A percentile compares a stretch with the other conserved stretches of the same genome.
These are phyloP conservation scores for Corythaixoides concolor DNA, from an alignment of 2,113 vertebrate species.

Conservation along the genomic window DNA sequence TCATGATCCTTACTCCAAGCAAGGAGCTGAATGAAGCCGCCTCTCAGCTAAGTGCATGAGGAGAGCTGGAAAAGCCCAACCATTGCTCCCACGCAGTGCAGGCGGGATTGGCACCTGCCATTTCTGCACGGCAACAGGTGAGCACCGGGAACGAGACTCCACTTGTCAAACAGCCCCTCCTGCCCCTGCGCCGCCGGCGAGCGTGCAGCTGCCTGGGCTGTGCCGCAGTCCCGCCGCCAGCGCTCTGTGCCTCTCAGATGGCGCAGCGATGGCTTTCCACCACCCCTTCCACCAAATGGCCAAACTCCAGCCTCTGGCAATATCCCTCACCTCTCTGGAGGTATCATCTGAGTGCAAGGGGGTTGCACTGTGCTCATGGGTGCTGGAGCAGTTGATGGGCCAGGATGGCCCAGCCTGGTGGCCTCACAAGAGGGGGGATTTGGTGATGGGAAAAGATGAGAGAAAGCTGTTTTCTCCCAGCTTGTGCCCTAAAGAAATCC, in stretches of 20 bases:
- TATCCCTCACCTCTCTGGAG: not conserved
- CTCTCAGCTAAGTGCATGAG: not conserved
- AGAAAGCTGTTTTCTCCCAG: not conserved
- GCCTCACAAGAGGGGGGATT: not conserved
- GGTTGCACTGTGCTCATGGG: rapidly evolving
- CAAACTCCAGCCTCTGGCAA: not conserved
- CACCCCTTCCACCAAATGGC: rapidly evolving
- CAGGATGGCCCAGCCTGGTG: not conserved
- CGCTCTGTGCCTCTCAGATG: not conserved
- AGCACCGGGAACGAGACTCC: not conserved
- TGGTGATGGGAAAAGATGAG: not conserved
- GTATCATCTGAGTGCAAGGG: not conserved
- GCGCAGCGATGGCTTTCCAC: rapidly evolving
- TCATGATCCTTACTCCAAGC: not conserved
- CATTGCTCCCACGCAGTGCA: rapidly evolving
- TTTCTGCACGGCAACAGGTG: not conserved
- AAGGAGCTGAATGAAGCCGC: not conserved
- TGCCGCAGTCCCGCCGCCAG: not conserved
- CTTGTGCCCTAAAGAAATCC: not conserved
- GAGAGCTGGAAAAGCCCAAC: not conserved
- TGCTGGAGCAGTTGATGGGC: not conserved
- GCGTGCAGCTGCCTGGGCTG: not conserved
- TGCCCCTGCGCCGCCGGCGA: rapidly evolving
- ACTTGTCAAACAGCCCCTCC: not conserved
- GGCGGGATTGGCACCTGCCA: not conserved